A percentile compares a stretch with the other conserved stretches of the same genome.
Evolutionary conservation across 1,140 invertebrate genomes (phyloP).

Genomic region (Drosophila ercepeae): DNA sequence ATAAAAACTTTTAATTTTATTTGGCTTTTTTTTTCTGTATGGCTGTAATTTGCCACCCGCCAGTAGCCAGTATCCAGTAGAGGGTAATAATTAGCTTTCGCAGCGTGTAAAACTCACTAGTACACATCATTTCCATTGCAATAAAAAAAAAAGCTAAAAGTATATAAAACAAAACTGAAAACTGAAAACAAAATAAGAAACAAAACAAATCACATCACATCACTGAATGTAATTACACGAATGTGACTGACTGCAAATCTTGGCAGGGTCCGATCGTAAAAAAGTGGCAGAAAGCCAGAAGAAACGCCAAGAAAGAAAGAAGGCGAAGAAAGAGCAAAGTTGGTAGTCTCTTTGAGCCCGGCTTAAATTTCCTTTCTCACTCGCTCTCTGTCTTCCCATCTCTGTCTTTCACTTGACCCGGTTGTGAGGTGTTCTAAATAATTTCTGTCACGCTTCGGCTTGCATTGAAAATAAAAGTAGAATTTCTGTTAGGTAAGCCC

Average conservation of each 20-base stretch:
- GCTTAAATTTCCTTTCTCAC: background rate
- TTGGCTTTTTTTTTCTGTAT: constrained; percentile 13
- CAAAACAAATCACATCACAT: constrained; percentile 43
- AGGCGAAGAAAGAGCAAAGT: constrained; percentile 12
- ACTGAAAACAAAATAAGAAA: constrained; percentile 20
- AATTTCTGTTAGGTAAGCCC: constrained; percentile 33
- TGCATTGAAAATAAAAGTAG: constrained; percentile 47
- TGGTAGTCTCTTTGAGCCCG: constrained; percentile 6
- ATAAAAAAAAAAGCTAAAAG: constrained; percentile 3
- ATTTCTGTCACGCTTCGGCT: constrained; percentile 37
- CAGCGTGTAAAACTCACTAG: constrained; percentile 34
- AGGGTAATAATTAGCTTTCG: constrained; percentile 42
- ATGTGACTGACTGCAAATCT: constrained; percentile 26
- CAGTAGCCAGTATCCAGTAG: background rate
- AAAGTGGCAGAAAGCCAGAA: background rate
- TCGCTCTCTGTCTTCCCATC: background rate
- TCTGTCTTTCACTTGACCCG: constrained; percentile 13
- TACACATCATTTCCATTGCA: constrained; percentile 35
- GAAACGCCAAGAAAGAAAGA: constrained; percentile 4
- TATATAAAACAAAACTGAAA: constrained; percentile 41
- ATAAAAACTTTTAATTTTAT: background rate
- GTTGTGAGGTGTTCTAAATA: constrained; percentile 38
- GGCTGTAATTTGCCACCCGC: constrained; percentile 22
- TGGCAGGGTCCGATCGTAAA: background rate
- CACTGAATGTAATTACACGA: constrained; percentile 26